These are phyloP conservation scores for Zaprionus bogoriensis DNA, from an alignment of 2,888 invertebrate genomes.

Conservation along the genomic window DNA sequence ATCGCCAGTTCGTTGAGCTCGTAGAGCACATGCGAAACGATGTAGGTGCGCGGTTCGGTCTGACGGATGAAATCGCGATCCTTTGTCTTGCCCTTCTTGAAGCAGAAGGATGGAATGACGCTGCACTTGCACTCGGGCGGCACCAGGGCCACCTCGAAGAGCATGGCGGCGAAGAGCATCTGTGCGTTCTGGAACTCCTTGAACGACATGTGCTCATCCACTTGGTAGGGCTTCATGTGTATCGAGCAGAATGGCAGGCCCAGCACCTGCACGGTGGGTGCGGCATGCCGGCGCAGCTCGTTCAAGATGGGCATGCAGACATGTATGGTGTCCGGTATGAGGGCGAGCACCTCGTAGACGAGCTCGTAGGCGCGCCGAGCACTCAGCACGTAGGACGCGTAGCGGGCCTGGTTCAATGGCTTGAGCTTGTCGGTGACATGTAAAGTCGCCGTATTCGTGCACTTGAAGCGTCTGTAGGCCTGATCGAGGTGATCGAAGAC, in stretches of 20 bases:
- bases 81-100: slow-evolving; percentile 6
- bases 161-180: slow-evolving; percentile 17
- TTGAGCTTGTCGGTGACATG: slow-evolving; percentile 22
- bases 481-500: slow-evolving; percentile 24
- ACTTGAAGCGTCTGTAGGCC: slow-evolving; percentile 21
- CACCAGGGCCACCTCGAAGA: slow-evolving; percentile 39
- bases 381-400: slow-evolving; percentile 8
- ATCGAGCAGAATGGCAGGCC: slow-evolving; percentile 44
- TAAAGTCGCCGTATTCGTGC: slow-evolving; percentile 17
- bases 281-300: slow-evolving; percentile 24
- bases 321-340: slow-evolving; percentile 33
- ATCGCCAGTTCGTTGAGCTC: slow-evolving; percentile 31
- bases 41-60: not conserved
- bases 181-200: slow-evolving; percentile 20
- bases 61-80: slow-evolving; percentile 28
- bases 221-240: slow-evolving; percentile 12
- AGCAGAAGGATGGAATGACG: slow-evolving; percentile 28
- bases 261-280: slow-evolving; percentile 15
- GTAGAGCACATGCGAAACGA: slow-evolving; percentile 18
- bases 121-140: slow-evolving; percentile 45
- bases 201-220: slow-evolving; percentile 24
- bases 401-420: slow-evolving; percentile 18
- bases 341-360: slow-evolving; percentile 6
- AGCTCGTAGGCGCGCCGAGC: slow-evolving; percentile 22
- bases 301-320: slow-evolving; percentile 31